These are phyloP conservation scores for Kobus ellipsiprymnus DNA, from an alignment of 2,113 vertebrate genomes.

Conservation along the genomic window DNA sequence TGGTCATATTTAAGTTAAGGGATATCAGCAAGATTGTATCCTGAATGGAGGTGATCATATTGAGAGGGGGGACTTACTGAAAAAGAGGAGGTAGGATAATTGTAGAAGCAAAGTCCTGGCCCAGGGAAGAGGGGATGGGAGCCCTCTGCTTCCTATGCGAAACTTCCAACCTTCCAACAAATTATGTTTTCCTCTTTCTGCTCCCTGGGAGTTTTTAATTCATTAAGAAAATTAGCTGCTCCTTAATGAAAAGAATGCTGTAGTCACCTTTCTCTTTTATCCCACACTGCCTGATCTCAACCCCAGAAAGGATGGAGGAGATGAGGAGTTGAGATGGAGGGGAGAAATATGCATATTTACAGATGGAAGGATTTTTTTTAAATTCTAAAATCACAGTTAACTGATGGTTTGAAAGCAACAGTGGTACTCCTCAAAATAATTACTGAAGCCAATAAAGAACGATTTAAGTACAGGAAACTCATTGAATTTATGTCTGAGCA, in stretches of 20 bases:
- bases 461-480: not conserved
- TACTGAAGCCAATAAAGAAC: not conserved
- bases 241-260: not conserved
- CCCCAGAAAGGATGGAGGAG: not conserved
- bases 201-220: not conserved
- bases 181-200: not conserved
- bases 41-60: not conserved
- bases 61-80: not conserved
- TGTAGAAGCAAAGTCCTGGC: not conserved
- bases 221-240: not conserved
- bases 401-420: not conserved
- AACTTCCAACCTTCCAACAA: not conserved
- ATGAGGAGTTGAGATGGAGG: not conserved
- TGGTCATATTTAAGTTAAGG: not conserved
- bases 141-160: no score
- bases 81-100: not conserved
- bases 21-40: not conserved
- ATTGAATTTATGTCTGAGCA: not conserved
- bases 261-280: not conserved
- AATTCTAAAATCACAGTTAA: not conserved
- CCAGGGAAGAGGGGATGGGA: not conserved
- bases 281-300: not conserved
- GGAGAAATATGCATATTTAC: not conserved
- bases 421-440: not conserved
- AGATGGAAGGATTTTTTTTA: not conserved